Conservation (phyloP, 2,797 vertebrate species). For the Oreochromis mossambicus region DNA sequence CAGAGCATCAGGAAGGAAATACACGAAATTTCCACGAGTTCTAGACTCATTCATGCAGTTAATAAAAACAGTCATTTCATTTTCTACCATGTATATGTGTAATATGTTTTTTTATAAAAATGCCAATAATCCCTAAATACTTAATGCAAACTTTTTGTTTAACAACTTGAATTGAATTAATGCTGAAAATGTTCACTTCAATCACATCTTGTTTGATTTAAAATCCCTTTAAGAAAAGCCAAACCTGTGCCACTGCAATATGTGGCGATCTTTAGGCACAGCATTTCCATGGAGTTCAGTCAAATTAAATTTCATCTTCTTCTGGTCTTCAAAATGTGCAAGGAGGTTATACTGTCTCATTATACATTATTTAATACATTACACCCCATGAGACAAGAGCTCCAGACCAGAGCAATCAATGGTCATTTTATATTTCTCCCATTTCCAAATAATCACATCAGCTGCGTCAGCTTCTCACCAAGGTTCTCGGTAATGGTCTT, state of each 20-base stretch:
- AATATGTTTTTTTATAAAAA: not conserved
- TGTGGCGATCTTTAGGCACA: not conserved
- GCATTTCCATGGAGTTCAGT: not conserved
- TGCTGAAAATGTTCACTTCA: not conserved
- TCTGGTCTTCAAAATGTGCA: not conserved
- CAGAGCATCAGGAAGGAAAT: not conserved
- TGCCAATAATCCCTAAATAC: not conserved
- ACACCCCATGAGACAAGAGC: not conserved
- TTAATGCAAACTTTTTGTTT: not conserved
- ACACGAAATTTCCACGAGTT: not conserved
- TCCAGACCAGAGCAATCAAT: not conserved
- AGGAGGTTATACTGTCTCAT: not conserved
- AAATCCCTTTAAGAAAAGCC: not conserved
- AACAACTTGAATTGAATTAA: not conserved
- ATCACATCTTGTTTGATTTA: not conserved
- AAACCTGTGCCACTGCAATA: not conserved
- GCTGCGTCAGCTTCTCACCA: not conserved
- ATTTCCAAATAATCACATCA: not conserved
- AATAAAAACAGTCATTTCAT: not conserved
- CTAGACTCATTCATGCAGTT: not conserved
- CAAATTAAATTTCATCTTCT: not conserved
- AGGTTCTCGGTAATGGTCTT: not conserved
- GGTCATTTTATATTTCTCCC: not conserved
- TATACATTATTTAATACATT: not conserved
- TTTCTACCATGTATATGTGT: not conserved